phyloP scores from a whole-genome alignment of 2,113 vertebrate species.

The Alaudala cheleensis region DNA sequence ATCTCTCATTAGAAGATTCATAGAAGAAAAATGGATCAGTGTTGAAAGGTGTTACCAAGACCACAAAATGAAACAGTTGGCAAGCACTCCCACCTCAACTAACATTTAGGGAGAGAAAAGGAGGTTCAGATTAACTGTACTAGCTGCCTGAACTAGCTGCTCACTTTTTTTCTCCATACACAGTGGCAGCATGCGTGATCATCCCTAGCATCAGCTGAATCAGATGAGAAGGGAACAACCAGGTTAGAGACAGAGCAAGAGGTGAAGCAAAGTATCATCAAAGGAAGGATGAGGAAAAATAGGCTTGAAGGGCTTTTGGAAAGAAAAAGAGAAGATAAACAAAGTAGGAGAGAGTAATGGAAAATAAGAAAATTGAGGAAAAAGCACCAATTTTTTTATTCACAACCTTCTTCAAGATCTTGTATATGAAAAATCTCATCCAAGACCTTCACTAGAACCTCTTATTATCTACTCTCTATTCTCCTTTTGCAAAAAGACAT shows the following conservation, averaged over 20 bases:
- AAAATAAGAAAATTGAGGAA: not conserved
- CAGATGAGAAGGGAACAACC: not conserved
- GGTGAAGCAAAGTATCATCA: not conserved
- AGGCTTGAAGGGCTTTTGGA: not conserved
- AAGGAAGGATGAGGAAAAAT: not conserved
- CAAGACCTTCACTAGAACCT: not conserved
- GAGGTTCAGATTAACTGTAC: not conserved
- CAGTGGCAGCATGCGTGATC: not conserved
- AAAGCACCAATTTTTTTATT: accelerated
- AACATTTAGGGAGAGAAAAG: not conserved
- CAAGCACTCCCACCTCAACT: not conserved
- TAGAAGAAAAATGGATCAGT: not conserved
- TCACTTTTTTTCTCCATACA: not conserved
- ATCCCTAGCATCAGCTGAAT: not conserved
- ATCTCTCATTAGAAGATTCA: not conserved
- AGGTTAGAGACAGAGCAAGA: not conserved
- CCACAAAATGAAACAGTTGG: not conserved
- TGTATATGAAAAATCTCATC: not conserved
- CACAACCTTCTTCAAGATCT: not conserved
- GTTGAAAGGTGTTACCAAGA: not conserved
- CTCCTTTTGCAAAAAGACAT: not conserved
- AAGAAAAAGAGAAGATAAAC: not conserved
- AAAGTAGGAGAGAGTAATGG: not conserved
- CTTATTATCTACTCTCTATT: not conserved
- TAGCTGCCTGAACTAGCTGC: not conserved